These are phyloP conservation scores for Chitala chitala DNA, from an alignment of 2,113 vertebrate genomes.

Conservation along the genomic window DNA sequence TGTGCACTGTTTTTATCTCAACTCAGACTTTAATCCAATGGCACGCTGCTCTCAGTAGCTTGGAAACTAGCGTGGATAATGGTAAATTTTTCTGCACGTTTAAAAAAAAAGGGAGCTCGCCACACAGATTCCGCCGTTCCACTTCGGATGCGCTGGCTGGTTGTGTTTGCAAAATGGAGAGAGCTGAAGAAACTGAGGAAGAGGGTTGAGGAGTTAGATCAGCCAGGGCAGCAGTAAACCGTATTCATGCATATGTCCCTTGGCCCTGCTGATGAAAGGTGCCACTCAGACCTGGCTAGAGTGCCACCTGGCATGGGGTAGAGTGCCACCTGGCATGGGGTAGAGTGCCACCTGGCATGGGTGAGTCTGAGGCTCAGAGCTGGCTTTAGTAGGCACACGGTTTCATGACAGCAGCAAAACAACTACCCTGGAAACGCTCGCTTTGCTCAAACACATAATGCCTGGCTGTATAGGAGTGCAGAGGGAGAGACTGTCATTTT, in stretches of 20 bases:
- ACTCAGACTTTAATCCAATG: constrained; percentile 23
- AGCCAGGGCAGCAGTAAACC: background rate
- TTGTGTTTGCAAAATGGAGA: too few species aligned
- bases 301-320: background rate
- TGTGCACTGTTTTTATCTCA: background rate
- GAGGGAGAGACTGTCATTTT: background rate
- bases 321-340: background rate
- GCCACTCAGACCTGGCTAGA: background rate
- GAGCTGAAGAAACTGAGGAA: background rate
- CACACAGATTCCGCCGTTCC: too few species aligned
- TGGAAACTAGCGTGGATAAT: constrained; percentile 9
- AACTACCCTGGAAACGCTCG: background rate
- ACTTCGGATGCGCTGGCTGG: too few species aligned
- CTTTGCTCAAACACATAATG: too few species aligned
- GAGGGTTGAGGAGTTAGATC: background rate
- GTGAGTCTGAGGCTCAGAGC: too few species aligned
- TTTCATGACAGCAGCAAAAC: background rate
- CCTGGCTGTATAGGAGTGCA: background rate
- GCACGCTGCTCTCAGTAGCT: constrained; percentile 28
- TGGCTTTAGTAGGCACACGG: background rate
- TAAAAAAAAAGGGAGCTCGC: constrained; percentile 11
- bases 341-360: background rate
- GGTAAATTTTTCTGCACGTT: constrained; percentile 31
- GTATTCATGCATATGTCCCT: background rate
- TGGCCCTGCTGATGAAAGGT: background rate